Conservation (phyloP, 2,113 vertebrate genomes). For the Drymodes brunneopygia region DNA sequence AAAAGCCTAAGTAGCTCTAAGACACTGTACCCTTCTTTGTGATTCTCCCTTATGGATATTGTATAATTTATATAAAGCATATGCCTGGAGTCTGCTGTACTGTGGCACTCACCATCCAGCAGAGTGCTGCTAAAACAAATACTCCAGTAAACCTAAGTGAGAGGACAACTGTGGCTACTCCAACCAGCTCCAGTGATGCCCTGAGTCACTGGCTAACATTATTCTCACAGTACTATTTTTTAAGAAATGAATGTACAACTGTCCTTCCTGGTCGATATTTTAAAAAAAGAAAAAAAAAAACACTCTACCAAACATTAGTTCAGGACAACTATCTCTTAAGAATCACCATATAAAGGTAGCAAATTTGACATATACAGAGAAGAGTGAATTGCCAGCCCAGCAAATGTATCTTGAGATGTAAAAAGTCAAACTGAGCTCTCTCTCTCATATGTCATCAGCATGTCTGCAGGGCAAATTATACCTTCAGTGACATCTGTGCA, state of each 20-base stretch:
- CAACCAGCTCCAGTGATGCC: background rate
- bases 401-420: conserved; percentile 46
- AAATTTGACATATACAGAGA: conserved; percentile 3
- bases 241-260: background rate
- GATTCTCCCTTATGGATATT: background rate
- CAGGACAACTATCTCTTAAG: background rate
- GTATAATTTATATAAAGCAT: background rate
- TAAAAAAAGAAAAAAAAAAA: background rate
- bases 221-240: background rate
- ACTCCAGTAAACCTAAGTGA: background rate
- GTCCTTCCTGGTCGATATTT: background rate
- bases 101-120: background rate
- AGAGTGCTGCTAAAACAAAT: background rate
- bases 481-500: conserved; percentile 65
- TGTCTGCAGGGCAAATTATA: conserved; percentile 67
- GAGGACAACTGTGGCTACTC: background rate
- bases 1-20: background rate
- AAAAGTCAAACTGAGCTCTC: conserved; percentile 61
- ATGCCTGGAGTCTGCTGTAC: background rate
- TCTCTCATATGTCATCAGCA: conserved; percentile 61
- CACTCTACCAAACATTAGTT: background rate
- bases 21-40: background rate
- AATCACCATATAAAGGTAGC: background rate
- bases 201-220: background rate
- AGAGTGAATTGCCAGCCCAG: conserved; percentile 19